These are phyloP conservation scores for Parnassius apollo DNA, from an alignment of 2,888 invertebrate species.

Conservation along the genomic window DNA sequence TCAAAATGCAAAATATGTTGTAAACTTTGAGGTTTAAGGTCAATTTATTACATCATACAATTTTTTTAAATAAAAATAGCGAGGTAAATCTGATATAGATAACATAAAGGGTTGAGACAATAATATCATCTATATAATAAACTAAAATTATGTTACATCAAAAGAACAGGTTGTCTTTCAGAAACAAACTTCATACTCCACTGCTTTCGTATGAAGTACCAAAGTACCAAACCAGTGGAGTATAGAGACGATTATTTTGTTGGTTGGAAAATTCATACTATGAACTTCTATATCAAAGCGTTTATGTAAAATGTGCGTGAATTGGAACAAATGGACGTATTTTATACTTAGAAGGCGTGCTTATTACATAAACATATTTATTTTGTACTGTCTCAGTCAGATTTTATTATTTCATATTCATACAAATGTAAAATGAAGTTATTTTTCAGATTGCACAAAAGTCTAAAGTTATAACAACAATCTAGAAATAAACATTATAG, in stretches of 20 bases:
- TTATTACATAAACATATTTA: conserved; percentile 16
- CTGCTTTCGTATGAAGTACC: neutral
- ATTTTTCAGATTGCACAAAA: no score
- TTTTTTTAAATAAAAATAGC: conserved; percentile 22
- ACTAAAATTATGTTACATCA: no score
- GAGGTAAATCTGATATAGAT: no score
- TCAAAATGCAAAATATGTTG: no score
- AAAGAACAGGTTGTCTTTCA: neutral
- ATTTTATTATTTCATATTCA: conserved; percentile 3
- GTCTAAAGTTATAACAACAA: no score
- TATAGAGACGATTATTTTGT: neutral
- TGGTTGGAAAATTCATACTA: no score
- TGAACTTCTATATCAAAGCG: neutral
- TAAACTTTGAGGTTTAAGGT: no score
- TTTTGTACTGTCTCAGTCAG: neutral
- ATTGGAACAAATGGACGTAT: conserved; percentile 13
- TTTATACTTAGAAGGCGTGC: conserved; percentile 15
- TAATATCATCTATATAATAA: no score
- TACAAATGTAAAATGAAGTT: no score
- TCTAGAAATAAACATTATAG: no score
- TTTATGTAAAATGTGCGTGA: conserved; percentile 6
- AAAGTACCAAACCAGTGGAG: neutral
- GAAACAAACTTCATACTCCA: conserved; percentile 5
- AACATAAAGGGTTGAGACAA: no score
- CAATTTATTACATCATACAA: no score